A percentile compares a stretch with the other conserved stretches of the same genome.
Conservation (phyloP, 2,113 vertebrate genomes). For the Ctenomys sociabilis region DNA sequence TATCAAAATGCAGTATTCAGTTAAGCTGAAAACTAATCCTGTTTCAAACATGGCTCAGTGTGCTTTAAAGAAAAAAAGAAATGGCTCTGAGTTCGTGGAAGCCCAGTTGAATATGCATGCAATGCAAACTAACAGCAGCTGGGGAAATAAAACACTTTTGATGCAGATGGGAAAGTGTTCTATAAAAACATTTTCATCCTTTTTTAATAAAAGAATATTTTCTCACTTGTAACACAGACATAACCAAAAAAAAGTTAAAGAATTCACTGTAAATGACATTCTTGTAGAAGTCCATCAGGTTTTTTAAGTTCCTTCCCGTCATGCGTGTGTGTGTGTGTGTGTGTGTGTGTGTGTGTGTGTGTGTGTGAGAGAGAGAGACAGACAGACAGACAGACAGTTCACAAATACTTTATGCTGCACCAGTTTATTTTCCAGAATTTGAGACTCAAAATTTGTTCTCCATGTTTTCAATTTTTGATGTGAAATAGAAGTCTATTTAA, state of each 20-base stretch:
- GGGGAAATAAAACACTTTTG: conserved; percentile 60
- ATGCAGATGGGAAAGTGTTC: conserved; percentile 68
- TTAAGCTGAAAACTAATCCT: conserved; percentile 65
- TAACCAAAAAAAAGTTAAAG: conserved; percentile 64
- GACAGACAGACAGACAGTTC: neutral
- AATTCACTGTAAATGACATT: conserved; percentile 51
- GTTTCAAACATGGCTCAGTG: conserved; percentile 55
- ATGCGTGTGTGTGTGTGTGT: neutral
- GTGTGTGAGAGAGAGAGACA: no score
- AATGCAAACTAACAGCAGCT: conserved; percentile 70
- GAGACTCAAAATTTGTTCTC: neutral
- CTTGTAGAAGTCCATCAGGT: conserved; percentile 47
- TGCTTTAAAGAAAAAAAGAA: conserved; percentile 54
- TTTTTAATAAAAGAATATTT: conserved; percentile 64
- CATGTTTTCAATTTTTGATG: conserved; percentile 12
- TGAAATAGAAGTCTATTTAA: conserved; percentile 42
- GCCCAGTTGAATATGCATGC: conserved; percentile 64
- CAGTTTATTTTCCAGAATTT: conserved; percentile 49
- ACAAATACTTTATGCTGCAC: neutral
- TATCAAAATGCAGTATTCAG: conserved; percentile 63
- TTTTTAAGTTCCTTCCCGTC: conserved; percentile 30
- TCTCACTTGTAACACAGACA: conserved; percentile 62
- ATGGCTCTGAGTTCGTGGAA: conserved; percentile 38
- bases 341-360: no score
- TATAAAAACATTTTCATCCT: conserved; percentile 54